phyloP scores from a whole-genome alignment of 2,797 vertebrate genomes.

The Propithecus perrieri region DNA sequence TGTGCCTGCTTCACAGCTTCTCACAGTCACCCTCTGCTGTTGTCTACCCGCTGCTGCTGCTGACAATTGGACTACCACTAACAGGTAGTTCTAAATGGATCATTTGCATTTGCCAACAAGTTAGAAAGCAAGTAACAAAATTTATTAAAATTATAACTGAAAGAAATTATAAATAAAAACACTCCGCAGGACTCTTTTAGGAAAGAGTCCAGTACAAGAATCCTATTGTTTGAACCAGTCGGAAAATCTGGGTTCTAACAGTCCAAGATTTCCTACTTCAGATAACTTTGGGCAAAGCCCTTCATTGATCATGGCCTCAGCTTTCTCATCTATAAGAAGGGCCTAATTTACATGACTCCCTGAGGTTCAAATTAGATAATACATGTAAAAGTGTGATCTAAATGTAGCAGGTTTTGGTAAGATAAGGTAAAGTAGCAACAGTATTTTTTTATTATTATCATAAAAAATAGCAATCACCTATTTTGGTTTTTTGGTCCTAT shows the following conservation, averaged over 20 bases:
- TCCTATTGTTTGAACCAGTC: not conserved
- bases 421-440: not conserved
- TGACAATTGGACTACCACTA: not conserved
- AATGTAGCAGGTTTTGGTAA: not conserved
- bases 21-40: not conserved
- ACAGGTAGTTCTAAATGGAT: not conserved
- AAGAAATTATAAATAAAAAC: conserved; percentile 35
- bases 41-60: not conserved
- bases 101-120: not conserved
- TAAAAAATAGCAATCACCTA: not conserved
- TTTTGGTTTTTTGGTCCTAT: not conserved
- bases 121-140: conserved; percentile 25
- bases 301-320: not conserved
- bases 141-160: not conserved
- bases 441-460: not conserved
- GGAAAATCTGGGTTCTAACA: not conserved
- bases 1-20: not conserved
- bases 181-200: not conserved
- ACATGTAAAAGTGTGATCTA: not conserved
- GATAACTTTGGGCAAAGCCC: not conserved
- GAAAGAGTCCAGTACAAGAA: not conserved
- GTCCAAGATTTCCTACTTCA: not conserved
- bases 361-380: not conserved
- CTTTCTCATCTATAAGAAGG: not conserved
- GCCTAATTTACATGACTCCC: not conserved